Conservation (phyloP, 2,888 invertebrate species). For the Platerodrilus igneus region DNA sequence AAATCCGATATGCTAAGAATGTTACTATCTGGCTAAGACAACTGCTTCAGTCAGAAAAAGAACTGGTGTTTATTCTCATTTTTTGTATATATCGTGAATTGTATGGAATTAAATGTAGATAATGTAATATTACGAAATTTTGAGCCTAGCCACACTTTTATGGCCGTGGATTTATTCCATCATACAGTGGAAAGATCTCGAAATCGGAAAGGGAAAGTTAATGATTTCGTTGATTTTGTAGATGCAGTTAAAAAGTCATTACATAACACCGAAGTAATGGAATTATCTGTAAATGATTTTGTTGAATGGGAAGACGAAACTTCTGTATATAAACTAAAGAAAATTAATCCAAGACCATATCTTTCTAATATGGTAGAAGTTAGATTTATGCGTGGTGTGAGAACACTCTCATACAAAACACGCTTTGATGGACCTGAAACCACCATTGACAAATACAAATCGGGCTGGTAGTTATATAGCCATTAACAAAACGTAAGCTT, state of each 20-base stretch:
- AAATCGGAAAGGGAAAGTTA: not conserved
- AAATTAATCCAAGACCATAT: constrained; percentile 14
- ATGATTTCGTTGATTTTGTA: not conserved
- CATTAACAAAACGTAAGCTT: no score
- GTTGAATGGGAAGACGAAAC: constrained; percentile 16
- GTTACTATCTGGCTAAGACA: constrained; percentile 3
- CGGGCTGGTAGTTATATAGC: no score
- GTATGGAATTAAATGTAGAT: not conserved
- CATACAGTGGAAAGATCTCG: not conserved
- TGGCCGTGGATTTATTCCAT: no score
- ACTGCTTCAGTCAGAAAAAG: not conserved
- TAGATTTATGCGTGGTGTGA: no score
- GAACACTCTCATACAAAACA: no score
- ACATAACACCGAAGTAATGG: no score
- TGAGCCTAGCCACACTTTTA: constrained; percentile 1
- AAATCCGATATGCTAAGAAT: constrained; percentile 1
- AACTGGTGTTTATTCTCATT: not conserved
- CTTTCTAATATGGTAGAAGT: constrained; percentile 16
- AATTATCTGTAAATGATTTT: constrained; percentile 15
- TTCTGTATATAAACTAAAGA: constrained; percentile 19
- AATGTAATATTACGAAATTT: not conserved
- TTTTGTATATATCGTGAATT: constrained; percentile 1
- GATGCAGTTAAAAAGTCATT: not conserved
- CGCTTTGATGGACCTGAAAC: no score
- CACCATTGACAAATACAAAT: no score